Base-by-base conservation (phyloP, 2,113 vertebrate species). In the Melozone crissalis region DNA sequence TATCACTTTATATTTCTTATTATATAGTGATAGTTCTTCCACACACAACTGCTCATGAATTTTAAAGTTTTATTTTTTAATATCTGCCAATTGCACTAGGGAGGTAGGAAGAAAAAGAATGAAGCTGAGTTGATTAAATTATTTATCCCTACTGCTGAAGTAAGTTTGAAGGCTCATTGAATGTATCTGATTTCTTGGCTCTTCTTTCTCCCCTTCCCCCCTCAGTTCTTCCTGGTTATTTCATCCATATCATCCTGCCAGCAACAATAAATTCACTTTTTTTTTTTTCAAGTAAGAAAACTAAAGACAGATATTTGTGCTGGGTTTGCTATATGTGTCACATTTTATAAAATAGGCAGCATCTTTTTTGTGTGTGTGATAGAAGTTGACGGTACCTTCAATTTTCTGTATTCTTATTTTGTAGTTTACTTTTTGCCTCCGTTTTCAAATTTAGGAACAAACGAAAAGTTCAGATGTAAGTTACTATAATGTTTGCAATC, bases 81-180 rank as follows among this genome's bases (percentile, higher is more conserved):
- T 98, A 98, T 97, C 94, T 97, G 78, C 84, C 84, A 97, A 96
- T 97, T 97, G 82, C 92, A 26, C 96, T 94, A 74, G 96, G 94
- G 96, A 98, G 76, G 78, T 90, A 83, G 75, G 90, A 94, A 96
- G 93, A 86, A 97, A 97, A 97, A 97, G 97, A 96, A 96, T 73
- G 94, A 97, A 97, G 80, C 95, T 57, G 92, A 90, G 89, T 90
- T 97, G 96, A 98, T 98, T 98, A 97, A 96, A 98, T 98, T 98
- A 98, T 98, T 98, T 98, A 98, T 97, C 97, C 81, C 63, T 96
- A 58, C 87, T 96, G 89, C 90, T 96, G 92, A 96, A 98, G 93
- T 98, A 97, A 96, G 96, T 98, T 97, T 98, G 98, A 98, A 98
- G 96, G 98, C 98, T 98, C 97, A 97, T 97, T 98, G 97, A 97